Evolutionary conservation across 2,113 vertebrate species (phyloP).

Genomic region (Chrysemys picta): DNA sequence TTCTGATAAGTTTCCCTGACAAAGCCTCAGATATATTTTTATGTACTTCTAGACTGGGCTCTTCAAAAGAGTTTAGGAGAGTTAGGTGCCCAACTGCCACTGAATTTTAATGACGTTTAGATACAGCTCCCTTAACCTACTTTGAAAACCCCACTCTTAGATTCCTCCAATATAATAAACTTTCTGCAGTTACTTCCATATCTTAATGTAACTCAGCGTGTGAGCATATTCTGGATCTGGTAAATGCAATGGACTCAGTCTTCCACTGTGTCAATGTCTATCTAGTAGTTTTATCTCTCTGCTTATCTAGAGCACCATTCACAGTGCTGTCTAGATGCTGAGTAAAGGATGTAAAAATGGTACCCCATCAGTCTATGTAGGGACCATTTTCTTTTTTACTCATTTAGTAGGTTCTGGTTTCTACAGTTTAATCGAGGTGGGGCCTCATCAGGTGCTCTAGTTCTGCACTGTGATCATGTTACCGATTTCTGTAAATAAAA

Average conservation of each 20-base stretch:
- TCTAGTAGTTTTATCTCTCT: not conserved
- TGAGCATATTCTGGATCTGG: not conserved
- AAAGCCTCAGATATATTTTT: not conserved
- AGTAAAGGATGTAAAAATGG: not conserved
- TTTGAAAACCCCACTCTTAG: not conserved
- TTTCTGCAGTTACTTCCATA: not conserved
- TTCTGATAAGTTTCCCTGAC: not conserved
- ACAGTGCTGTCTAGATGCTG: fast-evolving
- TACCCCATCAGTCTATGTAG: not conserved
- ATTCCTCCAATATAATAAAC: not conserved
- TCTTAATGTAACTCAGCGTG: not conserved
- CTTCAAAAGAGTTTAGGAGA: no score
- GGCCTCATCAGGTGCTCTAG: no score
- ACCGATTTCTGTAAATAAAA: no score
- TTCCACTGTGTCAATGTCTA: not conserved
- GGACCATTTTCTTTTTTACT: not conserved
- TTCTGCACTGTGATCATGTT: no score
- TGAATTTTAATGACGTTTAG: not conserved
- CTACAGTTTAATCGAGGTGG: no score
- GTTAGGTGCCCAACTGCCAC: not conserved
- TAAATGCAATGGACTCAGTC: not conserved
- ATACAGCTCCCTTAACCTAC: not conserved
- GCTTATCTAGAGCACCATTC: not conserved
- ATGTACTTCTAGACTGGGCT: not conserved
- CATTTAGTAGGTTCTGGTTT: not conserved